Base-by-base conservation (phyloP, 2,888 invertebrate species). In the Microdon myrmicae region DNA sequence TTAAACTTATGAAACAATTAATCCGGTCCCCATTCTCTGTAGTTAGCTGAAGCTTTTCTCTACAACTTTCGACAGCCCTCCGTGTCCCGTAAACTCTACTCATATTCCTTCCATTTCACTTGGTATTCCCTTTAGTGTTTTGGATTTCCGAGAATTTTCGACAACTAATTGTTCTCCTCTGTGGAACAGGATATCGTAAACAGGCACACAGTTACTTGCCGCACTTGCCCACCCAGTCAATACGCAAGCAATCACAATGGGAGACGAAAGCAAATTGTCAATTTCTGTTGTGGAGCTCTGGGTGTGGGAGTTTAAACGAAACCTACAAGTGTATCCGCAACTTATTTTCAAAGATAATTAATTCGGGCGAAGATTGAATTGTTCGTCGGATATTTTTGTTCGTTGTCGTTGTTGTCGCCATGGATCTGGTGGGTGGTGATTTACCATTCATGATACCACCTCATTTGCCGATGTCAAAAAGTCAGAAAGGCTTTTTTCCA, bases 401-500 rank as follows among this genome's bases (percentile, higher is more conserved):
- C 32, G 28, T 43, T 43, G 16, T 6, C 8, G 9, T n/a, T 28
- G 10, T 8, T 2, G 9, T 29, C 7, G 13, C 29, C 4, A 8
- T 29, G 14, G 3, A 3, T 8, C 16, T 31, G 20, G 28, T 43
- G 43, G n/a, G 23, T 13, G 22, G 22, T 22, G 22, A 28, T 28
- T 6, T 13, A 2, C 1, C 9, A 23, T 8, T 7, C 8, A 17
- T 9, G 51, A 64, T 49, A 58, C 51, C 64, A 64, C 64, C 64
- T 64, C 58, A 64, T 64, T 64, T 58, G 64, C 37, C 53, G 47
- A 56, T 64, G 58, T 64, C 64, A 64, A 64, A 64, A 64, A 64
- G 64, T 64, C 64, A 64, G 53, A 64, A 64, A 59, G 66, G 53
- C 59, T 59, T 59, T 66, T 66, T 59, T 66, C 53, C 59, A 39